Evolutionary conservation across 1,140 invertebrate species (phyloP).

Genomic region (Drosophila aff.): DNA sequence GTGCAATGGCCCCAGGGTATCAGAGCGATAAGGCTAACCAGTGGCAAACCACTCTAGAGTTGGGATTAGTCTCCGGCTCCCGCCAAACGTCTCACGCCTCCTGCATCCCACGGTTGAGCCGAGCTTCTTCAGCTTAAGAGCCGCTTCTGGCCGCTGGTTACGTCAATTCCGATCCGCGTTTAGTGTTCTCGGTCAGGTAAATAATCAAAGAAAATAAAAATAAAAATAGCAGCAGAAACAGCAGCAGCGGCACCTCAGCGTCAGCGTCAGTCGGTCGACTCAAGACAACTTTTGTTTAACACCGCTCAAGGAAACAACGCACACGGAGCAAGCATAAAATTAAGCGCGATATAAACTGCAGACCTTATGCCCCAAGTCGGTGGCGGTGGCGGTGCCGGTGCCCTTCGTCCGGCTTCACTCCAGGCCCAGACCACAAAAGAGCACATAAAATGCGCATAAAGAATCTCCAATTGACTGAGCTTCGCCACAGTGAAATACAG

Average conservation of each 20-base stretch:
- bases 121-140: conserved; percentile 24
- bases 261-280: conserved; percentile 22
- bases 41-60: conserved; percentile 45
- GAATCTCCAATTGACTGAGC: conserved; percentile 73
- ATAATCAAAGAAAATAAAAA: conserved; percentile 26
- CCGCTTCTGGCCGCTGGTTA: conserved; percentile 45
- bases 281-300: conserved; percentile 60
- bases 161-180: conserved; percentile 53
- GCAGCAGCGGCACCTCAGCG: conserved; percentile 29
- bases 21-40: conserved; percentile 72
- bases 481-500: conserved; percentile 12
- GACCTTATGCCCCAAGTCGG: conserved; percentile 64
- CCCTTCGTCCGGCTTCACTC: conserved; percentile 40
- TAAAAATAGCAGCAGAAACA: conserved; percentile 13
- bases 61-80: conserved; percentile 23
- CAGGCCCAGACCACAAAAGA: conserved; percentile 44
- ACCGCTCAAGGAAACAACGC: conserved; percentile 67
- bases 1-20: conserved; percentile 58
- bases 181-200: conserved; percentile 58
- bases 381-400: conserved; percentile 11
- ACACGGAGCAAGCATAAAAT: conserved; percentile 43
- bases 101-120: conserved; percentile 3
- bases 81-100: conserved; percentile 1
- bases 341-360: conserved; percentile 62
- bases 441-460: conserved; percentile 70